Percentiles rank a stretch among this genome's conserved stretches.
Conservation (phyloP, 2,113 vertebrate species). For the Delphinapterus leucas region DNA sequence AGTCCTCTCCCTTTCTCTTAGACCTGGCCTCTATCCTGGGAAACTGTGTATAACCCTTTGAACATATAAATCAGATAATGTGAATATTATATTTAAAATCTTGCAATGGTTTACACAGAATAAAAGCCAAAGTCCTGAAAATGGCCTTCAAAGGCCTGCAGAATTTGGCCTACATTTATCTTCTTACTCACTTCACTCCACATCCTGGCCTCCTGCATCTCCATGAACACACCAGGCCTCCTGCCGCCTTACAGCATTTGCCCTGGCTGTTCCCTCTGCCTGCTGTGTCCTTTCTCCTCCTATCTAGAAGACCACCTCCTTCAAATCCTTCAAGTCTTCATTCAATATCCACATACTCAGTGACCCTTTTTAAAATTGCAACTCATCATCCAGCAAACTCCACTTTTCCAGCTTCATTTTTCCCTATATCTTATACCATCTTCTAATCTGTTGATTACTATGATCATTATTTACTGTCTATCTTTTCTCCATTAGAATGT, state of each 20-base stretch:
- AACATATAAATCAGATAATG: not conserved
- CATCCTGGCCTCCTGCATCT: not conserved
- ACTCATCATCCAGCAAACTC: not conserved
- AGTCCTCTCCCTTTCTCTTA: not conserved
- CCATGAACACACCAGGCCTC: not conserved
- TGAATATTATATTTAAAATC: not conserved
- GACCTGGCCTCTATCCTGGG: not conserved
- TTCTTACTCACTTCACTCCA: not conserved
- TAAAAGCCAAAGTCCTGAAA: not conserved
- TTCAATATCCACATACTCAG: not conserved
- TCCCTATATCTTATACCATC: rapidly evolving
- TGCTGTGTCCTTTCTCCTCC: not conserved
- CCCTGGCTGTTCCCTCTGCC: rapidly evolving
- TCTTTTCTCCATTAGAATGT: not conserved
- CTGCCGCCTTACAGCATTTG: not conserved
- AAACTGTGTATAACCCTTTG: not conserved
- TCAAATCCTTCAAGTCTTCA: not conserved
- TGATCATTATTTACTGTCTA: not conserved
- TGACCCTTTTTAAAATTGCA: not conserved
- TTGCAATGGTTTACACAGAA: not conserved
- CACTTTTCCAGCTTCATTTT: not conserved
- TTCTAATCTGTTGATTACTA: not conserved
- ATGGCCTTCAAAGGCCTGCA: not conserved
- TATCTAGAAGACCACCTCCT: not conserved
- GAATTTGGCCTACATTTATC: not conserved